Evolutionary conservation across 1,140 invertebrate species (phyloP), one percentile per base, ranked within the genome.

Genomic region (Bilobella aurantiaca): DNA sequence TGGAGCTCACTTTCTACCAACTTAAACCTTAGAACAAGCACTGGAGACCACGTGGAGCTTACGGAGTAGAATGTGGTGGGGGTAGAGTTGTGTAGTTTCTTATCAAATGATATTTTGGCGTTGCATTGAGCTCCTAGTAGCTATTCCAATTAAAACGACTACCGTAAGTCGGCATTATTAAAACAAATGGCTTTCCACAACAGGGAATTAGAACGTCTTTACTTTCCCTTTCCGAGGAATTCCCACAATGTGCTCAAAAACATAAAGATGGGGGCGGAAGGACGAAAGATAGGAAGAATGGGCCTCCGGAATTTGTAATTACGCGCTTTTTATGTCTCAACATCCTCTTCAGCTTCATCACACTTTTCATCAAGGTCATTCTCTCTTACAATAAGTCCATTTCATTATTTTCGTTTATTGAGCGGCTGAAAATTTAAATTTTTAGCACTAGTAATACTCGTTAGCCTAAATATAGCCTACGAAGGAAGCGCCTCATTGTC

Each of bases 161-260:
- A 12, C 49, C 23, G 12, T 53, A 23, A 53, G 14, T 53, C 49
- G 14, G 23, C 25, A 53, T 53, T 16, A 53, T 53, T 8, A 53
- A 53, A 53, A 53, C 49, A 53, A 53, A 53, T 53, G 49, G 5
- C 8, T 53, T 53, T 53, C 49, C 49, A 23, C 49, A 53, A 53
- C 23, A 53, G 8, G 34, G 34, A 42, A 42, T 42, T 42, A 42
- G 34, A 42, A 42, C 34, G 34, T 42, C 34, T 18, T 18, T 42
- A 8, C 34, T 42, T 18, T 42, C 18, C 18, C 8, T 42, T 18
- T 8, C 34, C 18, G 34, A 18, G 8, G 34, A 18, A 18, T 12
- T 12, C 34, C 34, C 34, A 42, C 8, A 12, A 18, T 42, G 8
- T 18, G 8, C 34, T 18, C 18, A 8, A 8, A 42, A 42, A 8